Conservation (phyloP, 2,113 vertebrate species). For the Hylia prasina region DNA sequence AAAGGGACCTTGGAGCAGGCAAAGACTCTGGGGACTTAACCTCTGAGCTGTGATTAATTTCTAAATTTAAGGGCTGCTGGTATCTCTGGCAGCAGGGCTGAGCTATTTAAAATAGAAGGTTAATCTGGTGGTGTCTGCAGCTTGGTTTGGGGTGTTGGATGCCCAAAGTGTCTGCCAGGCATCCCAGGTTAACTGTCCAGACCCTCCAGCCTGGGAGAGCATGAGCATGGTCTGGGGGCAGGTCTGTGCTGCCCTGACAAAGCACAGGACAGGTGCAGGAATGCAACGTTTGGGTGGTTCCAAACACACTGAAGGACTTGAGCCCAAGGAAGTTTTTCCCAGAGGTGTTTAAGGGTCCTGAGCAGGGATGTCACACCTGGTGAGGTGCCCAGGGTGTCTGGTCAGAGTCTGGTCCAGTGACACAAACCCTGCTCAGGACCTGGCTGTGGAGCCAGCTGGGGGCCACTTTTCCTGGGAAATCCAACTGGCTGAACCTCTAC, state of each 20-base stretch:
- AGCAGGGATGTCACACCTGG: accelerated
- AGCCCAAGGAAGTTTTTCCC: not conserved
- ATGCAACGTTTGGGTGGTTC: accelerated
- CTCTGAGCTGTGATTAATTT: not conserved
- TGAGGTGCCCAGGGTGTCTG: not conserved
- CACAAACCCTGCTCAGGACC: not conserved
- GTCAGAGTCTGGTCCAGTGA: not conserved
- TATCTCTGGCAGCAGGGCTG: not conserved
- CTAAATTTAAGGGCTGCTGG: not conserved
- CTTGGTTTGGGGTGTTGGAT: not conserved
- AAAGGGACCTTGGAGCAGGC: not conserved
- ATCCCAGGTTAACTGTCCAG: accelerated
- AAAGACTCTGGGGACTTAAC: not conserved
- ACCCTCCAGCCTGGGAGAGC: not conserved
- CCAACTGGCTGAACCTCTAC: not conserved
- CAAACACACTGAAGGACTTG: not conserved
- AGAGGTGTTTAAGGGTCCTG: accelerated
- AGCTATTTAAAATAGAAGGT: not conserved
- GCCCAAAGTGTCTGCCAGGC: not conserved
- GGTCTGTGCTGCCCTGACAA: not conserved
- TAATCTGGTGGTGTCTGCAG: not conserved
- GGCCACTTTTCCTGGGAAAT: not conserved
- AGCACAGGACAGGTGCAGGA: not conserved
- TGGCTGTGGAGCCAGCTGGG: not conserved
- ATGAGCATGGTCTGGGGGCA: accelerated